Evolutionary conservation across 2,888 invertebrate genomes (phyloP), one percentile per base, ranked within the genome.

Genomic region (Philopedon plagiatum): DNA sequence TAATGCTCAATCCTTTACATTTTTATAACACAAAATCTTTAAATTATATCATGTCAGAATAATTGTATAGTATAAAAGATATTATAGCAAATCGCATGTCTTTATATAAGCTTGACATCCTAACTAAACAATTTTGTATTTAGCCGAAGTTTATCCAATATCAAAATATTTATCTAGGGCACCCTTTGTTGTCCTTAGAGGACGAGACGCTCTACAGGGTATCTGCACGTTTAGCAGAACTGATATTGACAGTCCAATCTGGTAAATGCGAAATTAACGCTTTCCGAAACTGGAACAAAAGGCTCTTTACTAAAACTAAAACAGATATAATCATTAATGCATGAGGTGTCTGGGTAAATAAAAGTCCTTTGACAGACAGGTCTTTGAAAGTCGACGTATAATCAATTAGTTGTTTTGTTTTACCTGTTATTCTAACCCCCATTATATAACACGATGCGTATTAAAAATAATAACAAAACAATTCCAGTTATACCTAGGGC

Each of bases 331-430:
- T 61, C 44, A 41, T 56, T 64, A 54, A 64, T 49, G 51, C n/a
- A 21, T 5, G 26, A 60, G 26, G 60, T 44, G 60, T 60, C 60
- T 21, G 21, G 41, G n/a, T 5, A 56, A 56, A 32, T 32, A 26
- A 39, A 15, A 61, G 44, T 61, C 26, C 18, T 29, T 39, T 32
- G 41, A 61, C n/a, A 61, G 41, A 26, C 29, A 26, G 61, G 26
- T 19, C 15, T 19, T 61, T 61, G 44, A 13, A 19, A 29, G 2
- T 7, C 11, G 61, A 61, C 61, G 29, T 46, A 44, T 41, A 61
- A 61, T 61, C 61, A 44, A 61, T 61, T 29, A 54, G 51, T 9
- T 61, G 13, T 32, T 15, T 39, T 61, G 44, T 44, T 26, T 61
- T 15, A 44, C 61, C 61, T 61, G 61, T 39, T 46, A 15, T 39